A percentile compares a stretch with the other conserved stretches of the same genome.
These are phyloP conservation scores for Tortricodes alternella DNA, from an alignment of 2,888 invertebrate species.

Conservation along the genomic window DNA sequence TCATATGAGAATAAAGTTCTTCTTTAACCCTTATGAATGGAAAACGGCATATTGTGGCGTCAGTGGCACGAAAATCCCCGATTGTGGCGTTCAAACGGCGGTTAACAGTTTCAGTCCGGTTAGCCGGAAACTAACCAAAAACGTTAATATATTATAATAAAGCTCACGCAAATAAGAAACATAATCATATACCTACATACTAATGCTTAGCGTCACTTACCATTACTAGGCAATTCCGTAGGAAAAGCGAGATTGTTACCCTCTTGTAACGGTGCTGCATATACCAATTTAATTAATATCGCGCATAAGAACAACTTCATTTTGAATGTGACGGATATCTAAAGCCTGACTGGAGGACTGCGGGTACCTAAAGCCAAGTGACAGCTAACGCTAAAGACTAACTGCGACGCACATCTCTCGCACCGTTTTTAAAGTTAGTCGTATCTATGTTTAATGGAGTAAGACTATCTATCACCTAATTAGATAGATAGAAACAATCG, in stretches of 20 bases:
- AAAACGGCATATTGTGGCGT: too few relatives aligned
- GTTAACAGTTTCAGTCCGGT: too few relatives aligned
- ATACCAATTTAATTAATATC: slow-evolving; percentile 35
- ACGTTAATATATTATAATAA: too few relatives aligned
- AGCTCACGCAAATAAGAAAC: too few relatives aligned
- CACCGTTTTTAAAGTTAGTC: slow-evolving; percentile 38
- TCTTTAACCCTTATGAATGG: too few relatives aligned
- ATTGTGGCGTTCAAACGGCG: too few relatives aligned
- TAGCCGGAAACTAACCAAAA: too few relatives aligned
- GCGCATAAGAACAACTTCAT: slow-evolving; percentile 9
- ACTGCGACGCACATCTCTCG: slow-evolving; percentile 25
- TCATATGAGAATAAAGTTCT: too few relatives aligned
- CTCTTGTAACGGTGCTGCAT: slow-evolving; percentile 45
- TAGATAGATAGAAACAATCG: slow-evolving; percentile 67
- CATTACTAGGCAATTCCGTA: slow-evolving; percentile 6
- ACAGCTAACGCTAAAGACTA: slow-evolving; percentile 14
- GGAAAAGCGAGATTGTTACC: slow-evolving; percentile 34
- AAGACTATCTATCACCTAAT: slow-evolving; percentile 62
- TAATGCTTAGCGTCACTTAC: slow-evolving; percentile 14
- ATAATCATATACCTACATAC: neutral
- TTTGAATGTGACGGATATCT: neutral
- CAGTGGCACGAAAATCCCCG: too few relatives aligned
- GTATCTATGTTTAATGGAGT: slow-evolving; percentile 43
- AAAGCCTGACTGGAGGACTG: too few relatives aligned
- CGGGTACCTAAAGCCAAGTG: neutral